Percentiles rank a stretch among this genome's conserved stretches.
phyloP scores from a whole-genome alignment of 1,140 invertebrate genomes.

The Liolophura sinensis region DNA sequence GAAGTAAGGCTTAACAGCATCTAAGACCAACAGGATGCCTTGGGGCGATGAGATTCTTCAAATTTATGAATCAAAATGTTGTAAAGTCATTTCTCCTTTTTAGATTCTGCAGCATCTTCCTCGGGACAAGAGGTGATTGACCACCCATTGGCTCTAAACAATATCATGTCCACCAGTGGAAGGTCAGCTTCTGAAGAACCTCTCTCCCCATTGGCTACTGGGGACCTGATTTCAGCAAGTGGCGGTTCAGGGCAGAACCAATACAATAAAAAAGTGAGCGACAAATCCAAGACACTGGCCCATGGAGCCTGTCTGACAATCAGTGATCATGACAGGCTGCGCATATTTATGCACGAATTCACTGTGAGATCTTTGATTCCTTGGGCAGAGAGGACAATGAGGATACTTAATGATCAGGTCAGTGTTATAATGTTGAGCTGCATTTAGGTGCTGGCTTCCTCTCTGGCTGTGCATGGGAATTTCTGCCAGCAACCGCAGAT shows the following conservation, averaged over 20 bases:
- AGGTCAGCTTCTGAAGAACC: conserved; percentile 18
- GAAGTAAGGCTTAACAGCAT: too few species aligned
- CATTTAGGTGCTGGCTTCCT: too few species aligned
- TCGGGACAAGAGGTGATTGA: conserved; percentile 32
- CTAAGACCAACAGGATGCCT: too few species aligned
- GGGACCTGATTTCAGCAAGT: too few species aligned
- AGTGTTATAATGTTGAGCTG: too few species aligned
- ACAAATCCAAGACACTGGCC: conserved; percentile 13
- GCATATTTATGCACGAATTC: conserved; percentile 86
- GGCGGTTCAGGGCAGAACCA: too few species aligned
- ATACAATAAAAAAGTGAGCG: conserved; percentile 2
- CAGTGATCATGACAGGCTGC: conserved; percentile 79
- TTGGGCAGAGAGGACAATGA: conserved; percentile 86
- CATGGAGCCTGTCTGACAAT: conserved; percentile 75
- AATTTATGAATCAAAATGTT: neutral
- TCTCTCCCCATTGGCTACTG: conserved; percentile 15
- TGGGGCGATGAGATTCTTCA: too few species aligned
- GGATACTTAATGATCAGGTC: conserved; percentile 80
- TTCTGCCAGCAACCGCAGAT: too few species aligned
- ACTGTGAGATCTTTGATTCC: conserved; percentile 83
- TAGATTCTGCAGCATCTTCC: conserved; percentile 14
- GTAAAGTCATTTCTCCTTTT: conserved; percentile 1
- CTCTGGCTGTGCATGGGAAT: too few species aligned
- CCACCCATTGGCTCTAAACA: conserved; percentile 58
- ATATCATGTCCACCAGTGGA: conserved; percentile 11